Evolutionary conservation across 1,140 invertebrate genomes (phyloP).

Genomic region (Pectinophora gossypiella): DNA sequence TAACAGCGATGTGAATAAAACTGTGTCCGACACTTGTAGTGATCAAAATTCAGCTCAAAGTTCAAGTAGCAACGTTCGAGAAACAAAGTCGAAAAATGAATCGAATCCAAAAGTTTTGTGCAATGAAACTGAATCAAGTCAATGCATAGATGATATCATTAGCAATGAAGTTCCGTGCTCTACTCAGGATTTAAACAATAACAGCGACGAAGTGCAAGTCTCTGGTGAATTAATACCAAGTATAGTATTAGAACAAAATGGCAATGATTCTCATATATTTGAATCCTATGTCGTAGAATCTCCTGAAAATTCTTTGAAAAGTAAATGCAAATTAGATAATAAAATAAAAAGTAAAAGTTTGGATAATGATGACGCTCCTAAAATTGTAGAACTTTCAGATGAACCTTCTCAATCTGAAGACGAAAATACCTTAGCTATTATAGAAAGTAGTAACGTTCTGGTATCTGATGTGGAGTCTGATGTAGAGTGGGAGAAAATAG

Average conservation of each 20-base stretch:
- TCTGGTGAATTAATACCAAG: neutral
- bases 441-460: conserved; percentile 59
- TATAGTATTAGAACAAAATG: neutral
- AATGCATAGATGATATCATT: conserved; percentile 6
- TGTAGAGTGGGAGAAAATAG: conserved; percentile 66
- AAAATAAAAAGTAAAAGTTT: conserved; percentile 75
- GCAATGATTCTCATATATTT: neutral
- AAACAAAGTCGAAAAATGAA: neutral
- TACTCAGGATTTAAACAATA: conserved; percentile 25
- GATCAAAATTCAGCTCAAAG: conserved; percentile 3
- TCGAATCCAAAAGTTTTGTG: neutral
- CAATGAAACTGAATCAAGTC: conserved; percentile 5
- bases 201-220: conserved; percentile 11
- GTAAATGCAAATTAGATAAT: conserved; percentile 53
- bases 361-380: conserved; percentile 73
- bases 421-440: conserved; percentile 29
- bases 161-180: too few relatives aligned
- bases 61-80: neutral
- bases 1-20: conserved; percentile 26
- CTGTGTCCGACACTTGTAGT: conserved; percentile 1
- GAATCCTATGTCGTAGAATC: conserved; percentile 69
- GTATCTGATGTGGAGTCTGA: conserved; percentile 77
- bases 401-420: conserved; percentile 31
- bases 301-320: conserved; percentile 58
- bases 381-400: conserved; percentile 74